These are phyloP conservation scores for Myotis lucifugus DNA, from an alignment of 2,113 vertebrate genomes.

Conservation along the genomic window DNA sequence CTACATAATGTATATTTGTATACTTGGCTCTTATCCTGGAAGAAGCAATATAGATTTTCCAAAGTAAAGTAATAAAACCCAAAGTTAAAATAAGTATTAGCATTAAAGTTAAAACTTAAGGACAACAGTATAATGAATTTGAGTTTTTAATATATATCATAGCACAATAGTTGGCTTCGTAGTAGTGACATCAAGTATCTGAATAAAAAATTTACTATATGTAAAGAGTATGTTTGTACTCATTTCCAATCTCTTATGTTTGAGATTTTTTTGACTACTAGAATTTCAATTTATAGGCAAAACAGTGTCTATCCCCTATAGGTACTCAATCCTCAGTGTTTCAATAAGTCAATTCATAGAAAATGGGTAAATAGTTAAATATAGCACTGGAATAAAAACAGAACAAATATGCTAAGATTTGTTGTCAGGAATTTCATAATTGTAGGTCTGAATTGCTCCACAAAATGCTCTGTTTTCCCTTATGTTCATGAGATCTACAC, in stretches of 20 bases:
- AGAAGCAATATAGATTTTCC: background rate
- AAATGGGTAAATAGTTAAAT: background rate
- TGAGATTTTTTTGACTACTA: background rate
- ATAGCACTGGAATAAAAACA: background rate
- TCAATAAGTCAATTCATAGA: background rate
- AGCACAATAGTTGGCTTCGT: background rate
- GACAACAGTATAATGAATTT: background rate
- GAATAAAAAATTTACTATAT: background rate
- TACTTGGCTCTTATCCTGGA: background rate
- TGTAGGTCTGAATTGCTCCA: background rate
- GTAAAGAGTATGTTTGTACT: background rate
- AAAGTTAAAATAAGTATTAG: background rate
- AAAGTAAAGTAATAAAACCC: background rate
- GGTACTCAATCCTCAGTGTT: background rate
- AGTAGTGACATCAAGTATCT: background rate
- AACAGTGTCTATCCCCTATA: fast-evolving
- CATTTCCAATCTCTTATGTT: background rate
- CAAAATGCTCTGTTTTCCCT: background rate
- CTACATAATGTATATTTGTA: too few species aligned
- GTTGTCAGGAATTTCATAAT: background rate
- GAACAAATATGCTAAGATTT: background rate
- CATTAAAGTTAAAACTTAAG: background rate
- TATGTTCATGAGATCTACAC: background rate
- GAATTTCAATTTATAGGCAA: background rate
- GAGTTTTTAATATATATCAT: background rate